These are phyloP conservation scores for Protobothrops flavoviridis DNA, from an alignment of 2,113 vertebrate species.

Conservation along the genomic window DNA sequence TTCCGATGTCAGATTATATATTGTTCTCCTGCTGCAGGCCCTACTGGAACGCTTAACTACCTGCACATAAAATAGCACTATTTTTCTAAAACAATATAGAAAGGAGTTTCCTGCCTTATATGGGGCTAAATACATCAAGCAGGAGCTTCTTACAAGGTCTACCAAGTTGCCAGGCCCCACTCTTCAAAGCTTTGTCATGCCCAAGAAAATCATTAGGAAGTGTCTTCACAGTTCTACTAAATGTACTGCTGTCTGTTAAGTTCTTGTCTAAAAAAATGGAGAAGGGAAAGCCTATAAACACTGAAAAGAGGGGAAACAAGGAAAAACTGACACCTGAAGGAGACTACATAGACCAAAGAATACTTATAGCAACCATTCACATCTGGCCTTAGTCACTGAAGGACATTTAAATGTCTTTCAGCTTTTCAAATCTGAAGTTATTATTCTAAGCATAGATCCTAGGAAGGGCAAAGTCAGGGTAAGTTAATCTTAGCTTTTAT, in stretches of 20 bases:
- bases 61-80: not conserved
- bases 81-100: not conserved
- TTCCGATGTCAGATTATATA: not conserved
- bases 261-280: not conserved
- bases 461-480: not conserved
- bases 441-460: too few species aligned
- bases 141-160: not conserved
- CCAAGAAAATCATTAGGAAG: not conserved
- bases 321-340: not conserved
- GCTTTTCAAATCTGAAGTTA: not conserved
- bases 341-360: not conserved
- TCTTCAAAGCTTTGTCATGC: not conserved
- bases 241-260: not conserved
- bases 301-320: not conserved
- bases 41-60: not conserved
- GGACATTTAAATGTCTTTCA: not conserved
- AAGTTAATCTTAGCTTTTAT: not conserved
- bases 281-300: not conserved
- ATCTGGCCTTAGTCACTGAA: not conserved
- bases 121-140: not conserved
- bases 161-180: not conserved
- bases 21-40: not conserved
- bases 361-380: not conserved
- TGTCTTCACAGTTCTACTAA: not conserved
- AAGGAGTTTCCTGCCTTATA: not conserved